phyloP scores from a whole-genome alignment of 2,888 invertebrate species.

The Lasioglossum vierecki region DNA sequence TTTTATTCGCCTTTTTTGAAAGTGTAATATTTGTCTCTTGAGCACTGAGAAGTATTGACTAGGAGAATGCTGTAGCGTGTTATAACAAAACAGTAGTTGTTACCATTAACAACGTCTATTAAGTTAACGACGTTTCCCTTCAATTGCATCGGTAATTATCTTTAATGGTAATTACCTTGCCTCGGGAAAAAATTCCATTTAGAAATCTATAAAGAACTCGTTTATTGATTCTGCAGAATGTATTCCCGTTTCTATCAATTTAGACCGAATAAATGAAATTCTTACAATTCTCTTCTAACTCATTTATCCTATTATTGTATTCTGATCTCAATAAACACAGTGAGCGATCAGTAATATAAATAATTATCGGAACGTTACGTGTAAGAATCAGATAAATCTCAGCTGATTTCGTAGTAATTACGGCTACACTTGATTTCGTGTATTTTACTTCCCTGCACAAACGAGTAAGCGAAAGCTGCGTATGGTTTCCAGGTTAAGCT shows the following conservation, averaged over 20 bases:
- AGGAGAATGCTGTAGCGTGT: background rate
- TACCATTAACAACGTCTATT: slow-evolving; percentile 16
- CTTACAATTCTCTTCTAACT: background rate
- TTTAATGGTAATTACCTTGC: slow-evolving; percentile 34
- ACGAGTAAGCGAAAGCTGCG: too few relatives aligned
- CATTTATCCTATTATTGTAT: background rate
- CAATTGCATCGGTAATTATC: slow-evolving; percentile 38
- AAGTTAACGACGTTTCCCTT: slow-evolving; percentile 27
- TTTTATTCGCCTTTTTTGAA: background rate
- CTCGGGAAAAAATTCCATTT: slow-evolving; percentile 25
- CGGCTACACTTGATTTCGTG: too few relatives aligned
- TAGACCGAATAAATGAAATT: background rate
- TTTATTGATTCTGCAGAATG: slow-evolving; percentile 26
- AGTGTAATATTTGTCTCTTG: background rate
- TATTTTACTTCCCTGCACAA: too few relatives aligned
- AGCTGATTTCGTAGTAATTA: background rate
- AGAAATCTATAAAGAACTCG: background rate
- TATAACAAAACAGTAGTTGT: background rate
- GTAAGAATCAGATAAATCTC: background rate
- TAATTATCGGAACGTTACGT: background rate
- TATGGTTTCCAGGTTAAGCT: background rate
- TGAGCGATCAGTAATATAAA: too few relatives aligned
- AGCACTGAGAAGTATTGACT: background rate
- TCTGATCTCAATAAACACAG: too few relatives aligned
- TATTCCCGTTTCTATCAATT: background rate